phyloP scores from a whole-genome alignment of 2,888 invertebrate genomes.

The Griposia aprilina region DNA sequence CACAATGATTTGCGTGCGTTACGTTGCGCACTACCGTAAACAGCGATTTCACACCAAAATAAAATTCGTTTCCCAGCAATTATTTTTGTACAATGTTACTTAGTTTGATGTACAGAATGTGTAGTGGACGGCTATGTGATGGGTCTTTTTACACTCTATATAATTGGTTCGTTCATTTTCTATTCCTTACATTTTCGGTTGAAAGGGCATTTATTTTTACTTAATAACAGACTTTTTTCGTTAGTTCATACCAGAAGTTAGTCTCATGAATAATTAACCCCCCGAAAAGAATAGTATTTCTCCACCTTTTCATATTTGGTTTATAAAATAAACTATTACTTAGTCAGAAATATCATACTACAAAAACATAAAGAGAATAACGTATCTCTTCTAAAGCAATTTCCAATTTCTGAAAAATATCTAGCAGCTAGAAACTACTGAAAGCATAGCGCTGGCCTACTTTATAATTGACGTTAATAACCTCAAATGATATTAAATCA shows the following conservation, averaged over 20 bases:
- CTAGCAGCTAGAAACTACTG: background rate
- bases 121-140: too few species aligned
- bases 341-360: background rate
- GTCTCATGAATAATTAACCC: background rate
- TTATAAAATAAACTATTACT: background rate
- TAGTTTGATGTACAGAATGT: too few species aligned
- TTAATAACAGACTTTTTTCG: background rate
- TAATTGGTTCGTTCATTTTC: background rate
- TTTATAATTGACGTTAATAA: slow-evolving; percentile 13
- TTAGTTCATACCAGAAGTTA: background rate
- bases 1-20: too few species aligned
- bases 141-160: too few species aligned
- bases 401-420: background rate
- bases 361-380: too few species aligned
- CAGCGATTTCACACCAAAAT: too few species aligned
- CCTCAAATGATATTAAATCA: slow-evolving; percentile 8
- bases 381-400: too few species aligned
- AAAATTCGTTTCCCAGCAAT: too few species aligned
- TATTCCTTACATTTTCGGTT: too few species aligned
- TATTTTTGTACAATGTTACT: too few species aligned
- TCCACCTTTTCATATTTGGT: background rate
- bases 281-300: background rate
- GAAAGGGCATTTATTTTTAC: background rate
- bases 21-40: too few species aligned
- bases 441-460: background rate